Conservation (phyloP, 53 echinoderm and acorn worm genomes). For the Astropecten irregularis region DNA sequence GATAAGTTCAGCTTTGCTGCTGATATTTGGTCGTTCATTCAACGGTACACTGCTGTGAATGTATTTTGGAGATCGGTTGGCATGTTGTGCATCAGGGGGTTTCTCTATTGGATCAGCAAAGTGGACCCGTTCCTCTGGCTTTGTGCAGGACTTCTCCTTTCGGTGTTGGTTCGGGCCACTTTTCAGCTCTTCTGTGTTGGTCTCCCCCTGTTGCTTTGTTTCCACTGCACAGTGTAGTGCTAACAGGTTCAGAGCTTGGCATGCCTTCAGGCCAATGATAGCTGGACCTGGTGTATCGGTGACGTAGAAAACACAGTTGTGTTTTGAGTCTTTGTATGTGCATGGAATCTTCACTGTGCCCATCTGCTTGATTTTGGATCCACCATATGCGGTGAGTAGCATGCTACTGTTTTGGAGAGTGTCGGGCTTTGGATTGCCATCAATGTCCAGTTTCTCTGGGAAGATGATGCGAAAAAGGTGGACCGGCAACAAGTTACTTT, state of each 20-base stretch:
- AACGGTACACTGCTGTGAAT: slow-evolving; percentile 3
- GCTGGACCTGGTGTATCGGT: slow-evolving; percentile 36
- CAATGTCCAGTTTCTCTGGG: slow-evolving; percentile 26
- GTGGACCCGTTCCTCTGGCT: not conserved
- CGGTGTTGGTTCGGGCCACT: not conserved
- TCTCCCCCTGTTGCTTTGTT: not conserved
- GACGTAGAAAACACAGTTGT: slow-evolving; percentile 3
- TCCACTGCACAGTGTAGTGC: slow-evolving; percentile 18
- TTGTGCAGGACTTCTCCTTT: not conserved
- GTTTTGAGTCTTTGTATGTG: no score
- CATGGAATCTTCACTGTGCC: not conserved
- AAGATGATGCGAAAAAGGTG: slow-evolving; percentile 36
- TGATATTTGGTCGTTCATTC: slow-evolving; percentile 2
- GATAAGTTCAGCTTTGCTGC: not conserved
- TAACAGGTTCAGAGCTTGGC: slow-evolving; percentile 3
- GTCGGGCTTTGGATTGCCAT: slow-evolving; percentile 15
- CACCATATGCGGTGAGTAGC: slow-evolving; percentile 1
- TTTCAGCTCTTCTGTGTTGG: not conserved
- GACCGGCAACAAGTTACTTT: no score
- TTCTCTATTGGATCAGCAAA: not conserved
- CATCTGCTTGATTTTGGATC: not conserved
- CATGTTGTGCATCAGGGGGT: not conserved
- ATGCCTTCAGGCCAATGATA: slow-evolving; percentile 8
- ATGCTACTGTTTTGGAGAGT: no score
- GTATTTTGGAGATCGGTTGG: not conserved